Evolutionary conservation across 2,888 invertebrate species (phyloP), one percentile per base, ranked within the genome.

Genomic region (Clitarchus hookeri): DNA sequence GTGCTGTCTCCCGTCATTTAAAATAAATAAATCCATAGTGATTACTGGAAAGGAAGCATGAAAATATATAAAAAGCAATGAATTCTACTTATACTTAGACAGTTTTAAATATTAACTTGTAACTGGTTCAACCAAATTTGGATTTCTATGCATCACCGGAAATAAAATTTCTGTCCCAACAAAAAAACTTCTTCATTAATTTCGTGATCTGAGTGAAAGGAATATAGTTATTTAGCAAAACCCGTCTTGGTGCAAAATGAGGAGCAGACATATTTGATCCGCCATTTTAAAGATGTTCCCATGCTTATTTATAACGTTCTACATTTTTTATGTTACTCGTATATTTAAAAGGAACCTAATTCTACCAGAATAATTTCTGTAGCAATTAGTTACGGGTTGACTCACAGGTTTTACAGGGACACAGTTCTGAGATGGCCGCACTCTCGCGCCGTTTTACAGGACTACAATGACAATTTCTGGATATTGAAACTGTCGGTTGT

Each of bases 181-280:
- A 78, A 78, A 78, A 78, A 78, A 78, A 19, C 16, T 78, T 78
- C 11, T 78, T 0, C n/a, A 78, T 23, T 12, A 78, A 78, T 78
- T 78, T 78, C 19, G 26, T 78, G 19, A 23, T 78, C 25, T 16
- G 78, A 78, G 78, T 78, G 78, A 78, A 19, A 78, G 4, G 19
- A 19, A 19, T 19, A 19, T 16, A 19, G 78, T 78, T 78, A 78
- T 8, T 78, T 25, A 78, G n/a, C 13, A 78, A 78, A 11, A 78
- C 11, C n/a, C n/a, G n/a, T 26, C 25, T 23, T 2, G 78, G 78
- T 16, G n/a, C 19, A 23, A 11, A n/a, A 0, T 78, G 19, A n/a
- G 78, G 78, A 11, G n/a, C n/a, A n/a, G n/a, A n/a, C 78, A 78
- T 78, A 23, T 78, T 78, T 11, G 78, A 78, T 78, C 78, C 78